Evolutionary conservation across 2,113 vertebrate species (phyloP).

Genomic region (Pseudopodoces humilis): DNA sequence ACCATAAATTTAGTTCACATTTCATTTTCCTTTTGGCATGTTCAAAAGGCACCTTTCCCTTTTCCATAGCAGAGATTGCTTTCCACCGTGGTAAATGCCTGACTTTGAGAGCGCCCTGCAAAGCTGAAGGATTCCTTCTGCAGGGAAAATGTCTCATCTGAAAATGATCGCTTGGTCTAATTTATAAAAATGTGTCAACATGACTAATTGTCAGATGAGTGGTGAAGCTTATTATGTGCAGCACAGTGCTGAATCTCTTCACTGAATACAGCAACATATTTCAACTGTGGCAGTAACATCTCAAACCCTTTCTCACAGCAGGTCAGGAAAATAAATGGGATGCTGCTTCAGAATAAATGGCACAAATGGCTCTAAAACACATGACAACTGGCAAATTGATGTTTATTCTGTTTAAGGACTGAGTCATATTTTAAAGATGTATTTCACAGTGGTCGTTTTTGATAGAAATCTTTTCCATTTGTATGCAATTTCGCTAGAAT

Average conservation of each 20-base stretch:
- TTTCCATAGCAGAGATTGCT: background rate
- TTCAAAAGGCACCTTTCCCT: slow-evolving; percentile 16
- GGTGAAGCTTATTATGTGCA: slow-evolving; percentile 35
- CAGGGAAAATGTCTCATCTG: slow-evolving; percentile 34
- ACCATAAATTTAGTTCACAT: slow-evolving; percentile 34
- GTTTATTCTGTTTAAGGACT: background rate
- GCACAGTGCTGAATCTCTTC: slow-evolving; percentile 17
- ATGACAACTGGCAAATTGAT: slow-evolving; percentile 9
- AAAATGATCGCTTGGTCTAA: slow-evolving; percentile 23
- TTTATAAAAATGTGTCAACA: slow-evolving; percentile 57
- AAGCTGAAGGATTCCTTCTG: slow-evolving; percentile 30
- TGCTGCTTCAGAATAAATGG: slow-evolving; percentile 26
- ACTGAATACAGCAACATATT: background rate
- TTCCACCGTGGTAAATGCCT: background rate
- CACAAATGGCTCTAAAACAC: background rate
- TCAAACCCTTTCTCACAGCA: background rate
- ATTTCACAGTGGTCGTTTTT: slow-evolving; percentile 6
- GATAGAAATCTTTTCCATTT: slow-evolving; percentile 4
- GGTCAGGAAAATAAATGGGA: slow-evolving; percentile 40
- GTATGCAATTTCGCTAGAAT: background rate
- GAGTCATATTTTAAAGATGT: background rate
- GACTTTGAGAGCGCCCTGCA: background rate
- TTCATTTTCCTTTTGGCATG: slow-evolving; percentile 27
- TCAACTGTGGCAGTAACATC: slow-evolving; percentile 22
- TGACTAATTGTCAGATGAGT: slow-evolving; percentile 62